A percentile compares a stretch with the other conserved stretches of the same genome.
Evolutionary conservation across 2,113 vertebrate genomes (phyloP).

Genomic region (Chaenocephalus aceratus): DNA sequence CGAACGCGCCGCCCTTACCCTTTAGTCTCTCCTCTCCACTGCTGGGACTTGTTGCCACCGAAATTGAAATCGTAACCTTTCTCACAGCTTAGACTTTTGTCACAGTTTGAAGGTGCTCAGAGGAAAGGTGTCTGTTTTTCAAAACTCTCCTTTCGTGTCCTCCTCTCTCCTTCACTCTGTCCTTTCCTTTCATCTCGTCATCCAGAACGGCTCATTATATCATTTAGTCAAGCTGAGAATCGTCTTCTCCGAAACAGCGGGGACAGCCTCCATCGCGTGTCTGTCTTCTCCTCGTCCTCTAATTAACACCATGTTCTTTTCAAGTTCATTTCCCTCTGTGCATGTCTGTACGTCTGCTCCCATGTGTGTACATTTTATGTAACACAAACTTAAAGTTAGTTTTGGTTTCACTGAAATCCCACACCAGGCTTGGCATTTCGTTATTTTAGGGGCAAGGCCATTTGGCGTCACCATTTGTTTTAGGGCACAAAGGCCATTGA

Average conservation of each 20-base stretch:
- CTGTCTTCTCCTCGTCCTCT: slow-evolving; percentile 75
- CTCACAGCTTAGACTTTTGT: slow-evolving; percentile 80
- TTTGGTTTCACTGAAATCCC: no score
- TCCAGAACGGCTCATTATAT: slow-evolving; percentile 76
- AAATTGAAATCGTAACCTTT: slow-evolving; percentile 82
- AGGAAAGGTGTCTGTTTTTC: slow-evolving; percentile 45
- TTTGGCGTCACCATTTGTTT: no score
- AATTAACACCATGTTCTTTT: slow-evolving; percentile 49
- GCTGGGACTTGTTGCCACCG: slow-evolving; percentile 54
- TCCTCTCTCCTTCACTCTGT: slow-evolving; percentile 60
- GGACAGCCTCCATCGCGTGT: slow-evolving; percentile 69
- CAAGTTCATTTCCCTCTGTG: not conserved
- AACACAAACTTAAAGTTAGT: no score
- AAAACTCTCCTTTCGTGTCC: slow-evolving; percentile 44
- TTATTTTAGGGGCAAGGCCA: no score
- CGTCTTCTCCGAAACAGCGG: slow-evolving; percentile 68
- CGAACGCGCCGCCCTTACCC: slow-evolving; percentile 40
- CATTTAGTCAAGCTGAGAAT: slow-evolving; percentile 79
- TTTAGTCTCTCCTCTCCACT: slow-evolving; percentile 46
- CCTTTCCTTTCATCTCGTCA: slow-evolving; percentile 74
- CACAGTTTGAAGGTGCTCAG: slow-evolving; percentile 62
- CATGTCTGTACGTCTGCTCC: not conserved
- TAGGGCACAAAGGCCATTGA: no score
- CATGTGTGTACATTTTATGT: not conserved
- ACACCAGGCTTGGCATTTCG: no score